Conservation (phyloP, 2,113 vertebrate species). For the Notothenia rossii region DNA sequence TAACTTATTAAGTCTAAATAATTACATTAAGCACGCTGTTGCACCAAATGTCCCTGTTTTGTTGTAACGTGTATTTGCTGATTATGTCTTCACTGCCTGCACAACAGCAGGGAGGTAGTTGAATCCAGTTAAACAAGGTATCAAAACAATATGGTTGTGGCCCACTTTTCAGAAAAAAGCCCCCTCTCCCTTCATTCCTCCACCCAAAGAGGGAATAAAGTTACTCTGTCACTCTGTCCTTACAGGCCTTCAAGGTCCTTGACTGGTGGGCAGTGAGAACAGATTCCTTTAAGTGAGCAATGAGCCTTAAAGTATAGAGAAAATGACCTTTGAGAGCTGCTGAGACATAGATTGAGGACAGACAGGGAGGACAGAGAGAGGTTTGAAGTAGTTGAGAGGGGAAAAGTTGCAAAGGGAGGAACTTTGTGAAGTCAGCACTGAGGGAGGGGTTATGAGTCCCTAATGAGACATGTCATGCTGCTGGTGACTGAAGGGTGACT, state of each 20-base stretch:
- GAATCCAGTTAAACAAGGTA: neutral
- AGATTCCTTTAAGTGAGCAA: conserved; percentile 61
- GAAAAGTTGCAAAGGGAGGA: conserved; percentile 41
- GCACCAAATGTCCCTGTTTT: conserved; percentile 26
- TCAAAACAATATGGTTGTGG: neutral
- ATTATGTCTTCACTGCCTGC: conserved; percentile 50
- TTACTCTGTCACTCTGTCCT: conserved; percentile 33
- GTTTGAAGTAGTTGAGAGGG: conserved; percentile 6
- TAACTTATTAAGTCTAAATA: conserved; percentile 48
- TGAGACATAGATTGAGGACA: conserved; percentile 38
- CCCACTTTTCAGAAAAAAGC: no score
- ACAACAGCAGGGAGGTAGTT: neutral
- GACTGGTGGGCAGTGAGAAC: conserved; percentile 54
- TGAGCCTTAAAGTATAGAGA: conserved; percentile 68
- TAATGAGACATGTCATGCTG: conserved; percentile 57
- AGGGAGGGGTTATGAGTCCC: conserved; percentile 41
- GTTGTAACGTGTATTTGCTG: conserved; percentile 38
- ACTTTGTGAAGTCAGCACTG: conserved; percentile 21
- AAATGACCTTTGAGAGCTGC: conserved; percentile 61
- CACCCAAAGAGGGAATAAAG: conserved; percentile 33
- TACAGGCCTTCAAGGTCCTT: conserved; percentile 63
- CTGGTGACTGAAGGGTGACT: conserved; percentile 15
- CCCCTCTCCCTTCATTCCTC: neutral
- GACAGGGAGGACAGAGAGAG: conserved; percentile 11
- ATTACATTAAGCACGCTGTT: conserved; percentile 47